Base-by-base conservation (phyloP, 2,113 vertebrate genomes). In the Dromiciops gliroides region DNA sequence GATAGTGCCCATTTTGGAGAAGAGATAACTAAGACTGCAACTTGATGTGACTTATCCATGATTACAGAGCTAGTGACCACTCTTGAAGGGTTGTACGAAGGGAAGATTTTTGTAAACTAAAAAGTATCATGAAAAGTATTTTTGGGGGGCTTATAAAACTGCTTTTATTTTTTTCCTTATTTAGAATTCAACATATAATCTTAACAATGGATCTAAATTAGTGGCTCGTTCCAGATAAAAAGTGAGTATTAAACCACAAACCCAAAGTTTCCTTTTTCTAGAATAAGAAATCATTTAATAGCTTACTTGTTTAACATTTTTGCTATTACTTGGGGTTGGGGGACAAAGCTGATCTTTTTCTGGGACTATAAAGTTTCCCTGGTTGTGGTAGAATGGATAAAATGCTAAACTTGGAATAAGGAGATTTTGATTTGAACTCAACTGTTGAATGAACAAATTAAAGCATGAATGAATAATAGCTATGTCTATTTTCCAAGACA, bases 141-240 rank as follows among this genome's bases (percentile, higher is more conserved):
- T 83, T 83, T n/a, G 16, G 19, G 37, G 5, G 4, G 89, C 2
- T 94, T 14, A 92, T 11, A 52, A 37, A 48, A 91, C 22, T 92
- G 12, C 83, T 95, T 19, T 44, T 60, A 67, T n/a, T 37, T 75
- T 7, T 12, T 48, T 24, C 2, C 12, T n/a, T 47, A 92, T 92
- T 52, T 96, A 97, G 97, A 97, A 97, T 89, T 94, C 96, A 53
- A 96, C 97, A 0, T 95, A 97, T 93, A 96, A 94, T 53, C 97
- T 96, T 93, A 95, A 31, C 47, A 94, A 91, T 90, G 96, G 95
- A 92, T 94, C 97, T 75, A 96, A 96, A 47, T 92, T 97, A 93
- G 92, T 97, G 97, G 67, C 91, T 94, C 90, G 10, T 8, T 95
- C 93, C 97, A n/a, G 60, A 94, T 51, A 49, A 97, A 90, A 95